These are phyloP conservation scores for Lacanobia oleracea DNA, from an alignment of 2,888 invertebrate genomes.

Conservation along the genomic window DNA sequence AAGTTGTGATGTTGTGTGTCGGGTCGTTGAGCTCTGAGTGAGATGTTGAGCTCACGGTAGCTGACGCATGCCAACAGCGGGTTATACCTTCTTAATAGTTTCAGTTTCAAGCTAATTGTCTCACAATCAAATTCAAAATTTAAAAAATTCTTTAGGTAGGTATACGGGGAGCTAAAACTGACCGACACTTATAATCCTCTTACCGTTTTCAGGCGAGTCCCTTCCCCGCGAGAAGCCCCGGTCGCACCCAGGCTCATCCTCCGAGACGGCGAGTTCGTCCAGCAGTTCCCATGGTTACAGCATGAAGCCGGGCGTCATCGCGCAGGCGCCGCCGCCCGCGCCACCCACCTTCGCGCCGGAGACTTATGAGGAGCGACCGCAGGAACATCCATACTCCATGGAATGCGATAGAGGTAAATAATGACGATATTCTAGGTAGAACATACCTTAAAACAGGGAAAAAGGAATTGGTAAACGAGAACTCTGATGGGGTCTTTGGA, in stretches of 20 bases:
- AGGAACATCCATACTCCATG: constrained; percentile 76
- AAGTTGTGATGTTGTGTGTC: background rate
- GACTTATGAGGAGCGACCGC: constrained; percentile 73
- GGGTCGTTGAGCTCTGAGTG: constrained; percentile 12
- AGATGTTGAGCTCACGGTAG: background rate
- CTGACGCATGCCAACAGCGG: background rate
- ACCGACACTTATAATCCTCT: background rate
- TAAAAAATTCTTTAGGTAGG: background rate
- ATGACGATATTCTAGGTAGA: too few species aligned
- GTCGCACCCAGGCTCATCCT: constrained; percentile 78
- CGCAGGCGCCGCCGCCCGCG: constrained; percentile 75
- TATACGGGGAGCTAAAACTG: too few species aligned
- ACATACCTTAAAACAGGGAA: background rate
- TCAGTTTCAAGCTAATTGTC: too few species aligned
- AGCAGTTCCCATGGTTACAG: constrained; percentile 85
- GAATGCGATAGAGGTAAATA: constrained; percentile 83
- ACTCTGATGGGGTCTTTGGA: background rate
- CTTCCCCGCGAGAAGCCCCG: constrained; percentile 73
- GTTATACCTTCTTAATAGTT: too few species aligned
- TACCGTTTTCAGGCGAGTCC: constrained; percentile 69
- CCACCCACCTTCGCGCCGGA: constrained; percentile 76
- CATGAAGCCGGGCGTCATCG: constrained; percentile 74
- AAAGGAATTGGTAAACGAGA: background rate
- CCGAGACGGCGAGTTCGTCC: constrained; percentile 91
- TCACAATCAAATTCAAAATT: background rate